Evolutionary conservation across 2,113 vertebrate genomes (phyloP), one percentile per base, ranked within the genome.

Genomic region (Daphoenositta chrysoptera): DNA sequence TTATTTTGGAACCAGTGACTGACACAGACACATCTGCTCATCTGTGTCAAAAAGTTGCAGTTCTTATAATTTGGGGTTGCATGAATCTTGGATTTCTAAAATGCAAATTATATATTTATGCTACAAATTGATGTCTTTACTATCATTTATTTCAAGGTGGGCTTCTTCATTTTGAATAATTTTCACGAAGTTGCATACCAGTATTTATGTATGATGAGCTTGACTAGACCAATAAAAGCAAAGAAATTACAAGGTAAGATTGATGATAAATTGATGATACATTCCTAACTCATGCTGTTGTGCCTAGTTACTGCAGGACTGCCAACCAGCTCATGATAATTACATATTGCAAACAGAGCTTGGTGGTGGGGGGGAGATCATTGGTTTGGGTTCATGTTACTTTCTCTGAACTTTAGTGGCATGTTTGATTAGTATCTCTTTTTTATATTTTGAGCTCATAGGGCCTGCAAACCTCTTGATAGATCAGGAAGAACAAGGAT

Each of bases 261-360:
- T 83, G 85, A 73, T 94, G 83, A 86, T 65, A 77, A 91, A 87
- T 39, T 85, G 90, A 87, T 95, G 83, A 83, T 69, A 85, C 44
- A 68, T 96, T 90, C 70, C 88, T 94, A 81, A 83, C 65, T 93
- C 48, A 56, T 60, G 50, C 89, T 85, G 66, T 65, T 96, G 44
- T 85, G 31, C 64, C 77, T 92, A 50, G 39, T 76, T 96, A 68
- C 60, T 75, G 75, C 83, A 91, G 86, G 83, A 58, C 61, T 94
- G 75, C 83, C 66, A 94, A 92, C 63, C 48, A 91, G 31, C 33
- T 89, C 69, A 50, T 70, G 70, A 75, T 89, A 95, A 94, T 89
- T 92, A 57, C 61, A 73, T n/a, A 79, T 42, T 87, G 72, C 56
- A 95, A 94, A 85, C 44, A 77, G 79, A 71, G 26, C 33, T 93